These are phyloP conservation scores for Ceryle rudis DNA, from an alignment of 2,797 vertebrate genomes.

Conservation along the genomic window DNA sequence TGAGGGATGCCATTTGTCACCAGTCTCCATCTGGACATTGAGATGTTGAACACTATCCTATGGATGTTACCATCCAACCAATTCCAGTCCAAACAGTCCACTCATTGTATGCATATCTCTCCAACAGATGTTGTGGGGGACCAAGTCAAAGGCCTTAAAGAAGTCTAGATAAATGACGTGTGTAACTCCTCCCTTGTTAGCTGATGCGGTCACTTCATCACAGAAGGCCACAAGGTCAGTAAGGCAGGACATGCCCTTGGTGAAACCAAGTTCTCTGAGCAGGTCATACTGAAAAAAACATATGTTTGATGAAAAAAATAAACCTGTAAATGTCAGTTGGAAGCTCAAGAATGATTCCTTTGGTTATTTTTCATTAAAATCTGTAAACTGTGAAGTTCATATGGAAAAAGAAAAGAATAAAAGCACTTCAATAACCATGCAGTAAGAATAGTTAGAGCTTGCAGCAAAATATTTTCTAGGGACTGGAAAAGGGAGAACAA, in stretches of 20 bases:
- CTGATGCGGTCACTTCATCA: too few relatives aligned
- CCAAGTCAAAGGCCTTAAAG: too few relatives aligned
- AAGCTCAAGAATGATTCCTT: background rate
- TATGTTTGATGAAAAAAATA: background rate
- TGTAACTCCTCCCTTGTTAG: too few relatives aligned
- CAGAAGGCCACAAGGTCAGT: too few relatives aligned
- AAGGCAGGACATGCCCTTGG: too few relatives aligned
- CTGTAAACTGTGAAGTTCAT: background rate
- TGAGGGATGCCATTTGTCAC: too few relatives aligned
- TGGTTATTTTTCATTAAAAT: background rate
- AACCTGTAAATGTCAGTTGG: accelerated
- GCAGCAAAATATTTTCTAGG: background rate
- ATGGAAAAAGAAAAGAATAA: background rate
- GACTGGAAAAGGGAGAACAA: background rate
- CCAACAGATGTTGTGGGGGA: background rate
- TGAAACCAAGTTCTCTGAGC: background rate
- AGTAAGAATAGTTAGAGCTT: background rate
- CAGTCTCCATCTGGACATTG: too few relatives aligned
- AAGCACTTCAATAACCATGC: background rate
- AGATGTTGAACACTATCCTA: too few relatives aligned
- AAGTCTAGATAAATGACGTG: too few relatives aligned
- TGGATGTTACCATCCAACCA: too few relatives aligned
- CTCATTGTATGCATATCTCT: background rate
- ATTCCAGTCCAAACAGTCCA: background rate
- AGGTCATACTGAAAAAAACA: background rate